Evolutionary conservation across 2,797 vertebrate species (phyloP).

Genomic region (Rhinella marina): DNA sequence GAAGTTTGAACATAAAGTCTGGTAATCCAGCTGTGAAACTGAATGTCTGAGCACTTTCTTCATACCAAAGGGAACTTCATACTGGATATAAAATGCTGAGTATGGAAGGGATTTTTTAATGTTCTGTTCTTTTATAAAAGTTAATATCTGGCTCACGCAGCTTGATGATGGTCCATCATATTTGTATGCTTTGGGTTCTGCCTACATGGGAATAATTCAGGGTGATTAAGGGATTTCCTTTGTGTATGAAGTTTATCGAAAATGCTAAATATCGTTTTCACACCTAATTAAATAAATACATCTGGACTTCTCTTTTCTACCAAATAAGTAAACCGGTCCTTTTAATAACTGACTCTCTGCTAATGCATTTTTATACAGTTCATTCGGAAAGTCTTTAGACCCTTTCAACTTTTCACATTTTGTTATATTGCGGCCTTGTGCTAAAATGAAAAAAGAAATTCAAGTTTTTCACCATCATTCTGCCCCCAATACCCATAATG

Average conservation of each 20-base stretch:
- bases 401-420: too few species aligned
- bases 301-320: constrained; percentile 4
- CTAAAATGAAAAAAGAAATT: too few species aligned
- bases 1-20: constrained; percentile 34
- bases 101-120: constrained; percentile 54
- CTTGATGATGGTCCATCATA: constrained; percentile 35
- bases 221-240: constrained; percentile 17
- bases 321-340: neutral
- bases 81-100: constrained; percentile 45
- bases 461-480: too few species aligned
- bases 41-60: constrained; percentile 41
- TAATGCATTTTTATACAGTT: neutral
- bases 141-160: constrained; percentile 23
- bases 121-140: constrained; percentile 38
- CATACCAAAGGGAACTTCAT: constrained; percentile 29
- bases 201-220: constrained; percentile 12
- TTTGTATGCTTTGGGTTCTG: constrained; percentile 22
- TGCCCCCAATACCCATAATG: too few species aligned
- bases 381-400: neutral
- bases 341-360: constrained; percentile 7
- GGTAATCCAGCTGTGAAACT: constrained; percentile 46
- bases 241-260: constrained; percentile 12
- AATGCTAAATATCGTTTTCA: neutral
- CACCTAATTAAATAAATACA: constrained; percentile 31
- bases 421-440: too few species aligned